A percentile compares a stretch with the other conserved stretches of the same genome.
Evolutionary conservation across 2,797 vertebrate species (phyloP).

Genomic region (Malacoraja senta): DNA sequence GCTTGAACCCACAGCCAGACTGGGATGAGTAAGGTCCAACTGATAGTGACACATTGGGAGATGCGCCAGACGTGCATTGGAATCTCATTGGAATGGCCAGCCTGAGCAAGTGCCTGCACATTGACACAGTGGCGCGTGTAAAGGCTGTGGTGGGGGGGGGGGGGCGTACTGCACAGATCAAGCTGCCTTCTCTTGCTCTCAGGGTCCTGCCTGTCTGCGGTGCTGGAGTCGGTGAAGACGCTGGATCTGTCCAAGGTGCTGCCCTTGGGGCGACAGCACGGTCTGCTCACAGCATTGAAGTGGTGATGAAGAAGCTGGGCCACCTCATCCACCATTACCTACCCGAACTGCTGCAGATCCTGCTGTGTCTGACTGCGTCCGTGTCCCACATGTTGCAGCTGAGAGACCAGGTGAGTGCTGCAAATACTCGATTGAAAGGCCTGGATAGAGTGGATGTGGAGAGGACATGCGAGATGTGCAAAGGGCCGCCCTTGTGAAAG

Average conservation of each 20-base stretch:
- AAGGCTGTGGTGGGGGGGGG: background rate
- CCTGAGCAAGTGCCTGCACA: background rate
- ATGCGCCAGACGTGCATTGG: background rate
- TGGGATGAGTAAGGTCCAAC: too few species aligned
- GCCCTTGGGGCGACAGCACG: constrained; percentile 87
- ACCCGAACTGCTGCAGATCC: constrained; percentile 82
- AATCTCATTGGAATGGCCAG: background rate
- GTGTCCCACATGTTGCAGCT: constrained; percentile 68
- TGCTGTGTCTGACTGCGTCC: constrained; percentile 77
- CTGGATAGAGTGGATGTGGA: too few species aligned
- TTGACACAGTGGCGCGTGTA: background rate
- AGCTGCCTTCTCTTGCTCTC: constrained; percentile 35
- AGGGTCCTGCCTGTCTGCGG: constrained; percentile 73
- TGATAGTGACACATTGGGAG: too few species aligned
- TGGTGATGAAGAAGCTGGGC: constrained; percentile 81
- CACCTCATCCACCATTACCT: constrained; percentile 75
- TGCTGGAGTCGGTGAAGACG: constrained; percentile 64
- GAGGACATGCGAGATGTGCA: too few species aligned
- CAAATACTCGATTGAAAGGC: background rate
- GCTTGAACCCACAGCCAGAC: too few species aligned
- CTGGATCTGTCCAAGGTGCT: constrained; percentile 69
- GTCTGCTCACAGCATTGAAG: constrained; percentile 74
- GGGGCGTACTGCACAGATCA: background rate
- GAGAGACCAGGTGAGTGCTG: constrained; percentile 71
- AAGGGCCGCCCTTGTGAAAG: background rate